phyloP scores from a whole-genome alignment of 1,140 invertebrate species.

The Mesaphorura yosii region DNA sequence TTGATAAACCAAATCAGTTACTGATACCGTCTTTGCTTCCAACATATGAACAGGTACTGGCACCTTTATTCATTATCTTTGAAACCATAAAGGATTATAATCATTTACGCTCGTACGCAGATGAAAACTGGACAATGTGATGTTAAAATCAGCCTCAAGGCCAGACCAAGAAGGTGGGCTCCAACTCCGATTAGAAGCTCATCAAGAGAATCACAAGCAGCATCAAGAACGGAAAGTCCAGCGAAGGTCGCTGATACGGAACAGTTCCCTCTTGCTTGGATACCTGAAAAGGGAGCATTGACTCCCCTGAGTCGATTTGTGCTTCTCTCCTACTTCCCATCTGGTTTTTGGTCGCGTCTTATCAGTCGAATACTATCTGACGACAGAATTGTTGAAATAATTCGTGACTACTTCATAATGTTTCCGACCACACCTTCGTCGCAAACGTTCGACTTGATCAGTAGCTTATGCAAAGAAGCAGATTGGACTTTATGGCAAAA shows the following conservation, averaged over 20 bases:
- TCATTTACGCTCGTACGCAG: conserved; percentile 7
- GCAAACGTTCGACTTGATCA: no score
- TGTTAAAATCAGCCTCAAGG: conserved; percentile 42
- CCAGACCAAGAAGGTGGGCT: conserved; percentile 59
- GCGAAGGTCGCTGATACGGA: background rate
- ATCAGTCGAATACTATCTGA: conserved; percentile 85
- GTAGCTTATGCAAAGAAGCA: no score
- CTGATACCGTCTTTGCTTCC: conserved; percentile 87
- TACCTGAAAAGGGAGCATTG: conserved; percentile 14
- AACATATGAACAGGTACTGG: conserved; percentile 36
- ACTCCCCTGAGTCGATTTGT: conserved; percentile 46
- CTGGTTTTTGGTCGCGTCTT: conserved; percentile 93
- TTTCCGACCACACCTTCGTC: no score
- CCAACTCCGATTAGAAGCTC: conserved; percentile 30
- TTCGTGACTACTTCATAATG: conserved; percentile 50
- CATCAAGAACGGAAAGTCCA: background rate
- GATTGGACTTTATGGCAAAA: conserved; percentile 95
- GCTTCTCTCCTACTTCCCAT: conserved; percentile 91
- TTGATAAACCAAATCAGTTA: conserved; percentile 72
- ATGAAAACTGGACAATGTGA: conserved; percentile 30
- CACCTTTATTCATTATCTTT: no score
- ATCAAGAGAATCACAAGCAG: background rate
- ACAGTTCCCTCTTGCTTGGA: conserved; percentile 1
- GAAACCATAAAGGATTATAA: no score
- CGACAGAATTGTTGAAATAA: conserved; percentile 70